These are phyloP conservation scores for Myzus persicae DNA, from an alignment of 1,140 invertebrate species.

Conservation along the genomic window DNA sequence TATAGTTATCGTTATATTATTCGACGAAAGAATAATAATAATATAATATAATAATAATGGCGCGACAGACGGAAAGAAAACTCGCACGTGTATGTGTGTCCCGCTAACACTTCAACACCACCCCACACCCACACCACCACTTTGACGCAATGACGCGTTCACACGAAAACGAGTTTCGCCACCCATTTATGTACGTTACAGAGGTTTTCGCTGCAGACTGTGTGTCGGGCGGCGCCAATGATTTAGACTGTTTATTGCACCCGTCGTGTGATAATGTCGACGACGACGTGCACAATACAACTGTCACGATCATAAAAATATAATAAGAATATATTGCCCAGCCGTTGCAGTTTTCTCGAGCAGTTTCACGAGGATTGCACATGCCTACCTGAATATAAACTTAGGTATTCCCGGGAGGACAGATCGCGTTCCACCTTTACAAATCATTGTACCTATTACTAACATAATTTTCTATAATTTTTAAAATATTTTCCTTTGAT, in stretches of 20 bases:
- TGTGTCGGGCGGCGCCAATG: conserved; percentile 10
- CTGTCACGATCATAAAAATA: too few relatives aligned
- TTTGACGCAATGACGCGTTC: not conserved
- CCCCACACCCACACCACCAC: too few relatives aligned
- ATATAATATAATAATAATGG: not conserved
- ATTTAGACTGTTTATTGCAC: conserved; percentile 7
- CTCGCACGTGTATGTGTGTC: not conserved
- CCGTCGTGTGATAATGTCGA: not conserved
- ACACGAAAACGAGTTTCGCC: conserved; percentile 9
- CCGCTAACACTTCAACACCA: not conserved
- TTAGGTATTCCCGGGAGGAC: too few relatives aligned
- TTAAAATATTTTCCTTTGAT: not conserved
- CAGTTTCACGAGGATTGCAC: too few relatives aligned
- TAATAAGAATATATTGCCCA: too few relatives aligned
- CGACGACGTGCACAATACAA: not conserved
- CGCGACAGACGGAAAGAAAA: not conserved
- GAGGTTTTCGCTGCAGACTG: not conserved
- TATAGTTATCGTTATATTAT: not conserved
- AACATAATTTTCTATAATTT: not conserved
- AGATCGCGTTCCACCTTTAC: too few relatives aligned
- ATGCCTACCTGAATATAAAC: too few relatives aligned
- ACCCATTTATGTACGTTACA: not conserved
- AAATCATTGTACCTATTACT: too few relatives aligned
- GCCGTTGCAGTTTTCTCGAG: too few relatives aligned
- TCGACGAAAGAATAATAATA: not conserved